phyloP scores from a whole-genome alignment of 2,113 vertebrate species.

The Sinocyclocheilus rhinocerous region DNA sequence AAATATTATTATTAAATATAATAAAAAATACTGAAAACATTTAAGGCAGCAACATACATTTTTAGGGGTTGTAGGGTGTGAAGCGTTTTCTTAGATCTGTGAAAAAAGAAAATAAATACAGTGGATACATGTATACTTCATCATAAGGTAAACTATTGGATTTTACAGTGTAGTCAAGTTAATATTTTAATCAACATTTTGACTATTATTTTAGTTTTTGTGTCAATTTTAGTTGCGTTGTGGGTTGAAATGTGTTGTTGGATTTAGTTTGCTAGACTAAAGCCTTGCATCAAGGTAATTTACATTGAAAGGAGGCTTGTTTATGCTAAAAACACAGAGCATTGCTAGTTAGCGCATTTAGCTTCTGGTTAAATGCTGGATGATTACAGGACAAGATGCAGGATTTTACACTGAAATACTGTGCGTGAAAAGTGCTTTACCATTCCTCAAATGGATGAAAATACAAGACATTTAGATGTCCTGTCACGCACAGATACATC shows the following conservation, averaged over 20 bases:
- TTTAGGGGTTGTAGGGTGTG: no score
- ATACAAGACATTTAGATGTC: background rate
- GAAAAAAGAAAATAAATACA: no score
- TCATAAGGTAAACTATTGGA: no score
- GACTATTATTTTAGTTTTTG: no score
- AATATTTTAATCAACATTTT: no score
- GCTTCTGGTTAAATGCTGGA: background rate
- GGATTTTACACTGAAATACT: background rate
- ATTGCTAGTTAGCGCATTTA: background rate
- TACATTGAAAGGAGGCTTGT: background rate
- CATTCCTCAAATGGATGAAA: background rate
- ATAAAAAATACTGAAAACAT: no score
- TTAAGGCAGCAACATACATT: no score
- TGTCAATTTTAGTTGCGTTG: background rate
- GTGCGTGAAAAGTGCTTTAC: background rate
- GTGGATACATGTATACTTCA: no score
- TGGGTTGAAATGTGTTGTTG: background rate
- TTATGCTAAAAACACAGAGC: background rate
- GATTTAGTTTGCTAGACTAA: background rate
- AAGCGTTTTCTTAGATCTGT: no score
- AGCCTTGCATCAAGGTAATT: background rate
- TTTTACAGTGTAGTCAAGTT: no score
- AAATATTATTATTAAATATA: no score
- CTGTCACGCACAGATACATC: conserved; percentile 21
- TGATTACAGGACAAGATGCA: background rate